phyloP scores from a whole-genome alignment of 2,888 invertebrate genomes.

The Philonicus albiceps region DNA sequence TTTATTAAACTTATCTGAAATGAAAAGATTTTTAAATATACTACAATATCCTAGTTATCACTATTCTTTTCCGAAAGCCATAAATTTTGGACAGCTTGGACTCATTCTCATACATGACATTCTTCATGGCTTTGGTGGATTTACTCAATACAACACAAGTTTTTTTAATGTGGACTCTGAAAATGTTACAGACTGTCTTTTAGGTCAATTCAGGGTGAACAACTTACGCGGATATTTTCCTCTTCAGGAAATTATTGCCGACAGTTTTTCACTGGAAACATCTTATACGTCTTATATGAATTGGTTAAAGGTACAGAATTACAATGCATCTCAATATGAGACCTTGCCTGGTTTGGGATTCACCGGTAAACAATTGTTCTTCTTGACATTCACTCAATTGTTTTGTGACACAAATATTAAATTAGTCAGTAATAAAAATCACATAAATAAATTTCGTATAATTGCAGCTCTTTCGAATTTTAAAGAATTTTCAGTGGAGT shows the following conservation, averaged over 20 bases:
- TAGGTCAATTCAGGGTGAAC: not conserved
- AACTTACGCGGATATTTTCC: not conserved
- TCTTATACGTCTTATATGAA: not conserved
- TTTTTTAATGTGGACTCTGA: not conserved
- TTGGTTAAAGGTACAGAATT: not conserved
- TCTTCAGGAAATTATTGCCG: not conserved
- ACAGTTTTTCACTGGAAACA: not conserved
- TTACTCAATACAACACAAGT: not conserved
- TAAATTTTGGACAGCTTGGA: not conserved
- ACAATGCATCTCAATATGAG: not conserved
- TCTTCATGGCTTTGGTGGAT: not conserved
- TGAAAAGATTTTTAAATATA: not conserved
- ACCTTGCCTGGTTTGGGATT: not conserved
- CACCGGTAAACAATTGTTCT: not conserved
- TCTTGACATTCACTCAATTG: not conserved
- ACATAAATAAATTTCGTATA: not conserved
- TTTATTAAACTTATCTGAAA: not conserved
- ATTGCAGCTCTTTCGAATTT: not conserved
- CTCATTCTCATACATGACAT: not conserved
- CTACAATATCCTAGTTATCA: not conserved
- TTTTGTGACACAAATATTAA: not conserved
- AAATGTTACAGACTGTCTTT: not conserved
- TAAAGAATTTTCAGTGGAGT: not conserved
- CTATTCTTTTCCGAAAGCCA: not conserved
- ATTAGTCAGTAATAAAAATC: not conserved